Conservation (phyloP, 2,888 invertebrate genomes). For the Esperia sulphurella region DNA sequence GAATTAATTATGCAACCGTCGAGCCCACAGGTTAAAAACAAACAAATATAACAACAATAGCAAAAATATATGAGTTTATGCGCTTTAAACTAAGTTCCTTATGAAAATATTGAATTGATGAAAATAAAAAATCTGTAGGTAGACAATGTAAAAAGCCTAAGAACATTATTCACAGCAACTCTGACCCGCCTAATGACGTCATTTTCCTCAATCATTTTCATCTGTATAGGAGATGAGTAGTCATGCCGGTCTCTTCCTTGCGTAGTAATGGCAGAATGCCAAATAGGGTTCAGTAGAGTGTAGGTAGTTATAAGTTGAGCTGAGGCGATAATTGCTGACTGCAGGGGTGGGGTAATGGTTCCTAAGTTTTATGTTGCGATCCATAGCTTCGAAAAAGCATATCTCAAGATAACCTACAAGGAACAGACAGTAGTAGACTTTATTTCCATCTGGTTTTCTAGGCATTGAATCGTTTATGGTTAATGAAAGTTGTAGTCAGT, state of each 20-base stretch:
- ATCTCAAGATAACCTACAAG: no score
- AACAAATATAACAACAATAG: no score
- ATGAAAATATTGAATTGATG: constrained; percentile 16
- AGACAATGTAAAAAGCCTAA: neutral
- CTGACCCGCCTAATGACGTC: constrained; percentile 32
- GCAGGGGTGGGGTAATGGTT: constrained; percentile 2
- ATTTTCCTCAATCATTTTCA: constrained; percentile 32
- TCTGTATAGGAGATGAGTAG: constrained; percentile 27
- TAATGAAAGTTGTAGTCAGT: no score
- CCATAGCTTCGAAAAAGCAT: no score
- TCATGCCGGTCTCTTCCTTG: constrained; percentile 22
- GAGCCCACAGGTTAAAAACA: no score
- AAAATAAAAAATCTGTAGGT: constrained; percentile 11
- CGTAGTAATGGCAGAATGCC: constrained; percentile 19
- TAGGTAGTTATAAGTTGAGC: constrained; percentile 10
- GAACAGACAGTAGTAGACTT: no score
- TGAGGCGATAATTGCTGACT: constrained; percentile 11
- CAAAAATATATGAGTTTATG: no score
- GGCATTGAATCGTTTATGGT: no score
- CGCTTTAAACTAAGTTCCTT: neutral
- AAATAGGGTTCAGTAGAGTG: constrained; percentile 12
- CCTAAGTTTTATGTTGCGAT: neutral
- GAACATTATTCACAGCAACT: constrained; percentile 28
- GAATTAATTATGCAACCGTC: no score
- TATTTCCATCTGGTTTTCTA: no score